A percentile compares a stretch with the other conserved stretches of the same genome.
These are phyloP conservation scores for Mirounga angustirostris DNA, from an alignment of 2,113 vertebrate species.

Conservation along the genomic window DNA sequence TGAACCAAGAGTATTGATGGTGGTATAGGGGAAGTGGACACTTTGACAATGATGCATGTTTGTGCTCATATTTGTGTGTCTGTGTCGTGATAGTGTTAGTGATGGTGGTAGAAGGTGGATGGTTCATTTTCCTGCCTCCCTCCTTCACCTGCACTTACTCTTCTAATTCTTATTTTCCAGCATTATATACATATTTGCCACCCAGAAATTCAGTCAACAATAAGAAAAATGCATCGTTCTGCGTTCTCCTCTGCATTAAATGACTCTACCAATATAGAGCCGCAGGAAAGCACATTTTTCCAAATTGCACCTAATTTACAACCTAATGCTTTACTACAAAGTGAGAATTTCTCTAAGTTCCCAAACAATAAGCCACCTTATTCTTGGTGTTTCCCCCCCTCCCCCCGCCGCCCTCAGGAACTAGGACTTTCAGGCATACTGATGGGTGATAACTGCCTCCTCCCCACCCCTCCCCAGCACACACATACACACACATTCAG, in stretches of 20 bases:
- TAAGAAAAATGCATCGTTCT: neutral
- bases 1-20: neutral
- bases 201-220: neutral
- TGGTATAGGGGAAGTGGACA: rapidly evolving
- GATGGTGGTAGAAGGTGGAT: too few species aligned
- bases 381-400: neutral
- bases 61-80: neutral
- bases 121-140: neutral
- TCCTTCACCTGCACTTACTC: neutral
- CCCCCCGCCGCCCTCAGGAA: neutral
- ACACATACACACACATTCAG: neutral
- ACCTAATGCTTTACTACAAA: neutral
- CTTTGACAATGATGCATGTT: neutral
- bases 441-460: neutral
- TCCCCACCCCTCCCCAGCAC: neutral
- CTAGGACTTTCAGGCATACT: constrained; percentile 1
- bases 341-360: constrained; percentile 26
- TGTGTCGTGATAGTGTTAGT: neutral
- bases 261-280: neutral
- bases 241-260: neutral
- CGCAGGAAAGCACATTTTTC: neutral
- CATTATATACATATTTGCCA: neutral
- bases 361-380: constrained; percentile 24
- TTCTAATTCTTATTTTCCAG: neutral
- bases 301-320: neutral